A percentile compares a stretch with the other conserved stretches of the same genome.
phyloP scores from a whole-genome alignment of 2,113 vertebrate species.

The Vanacampus margaritifer region DNA sequence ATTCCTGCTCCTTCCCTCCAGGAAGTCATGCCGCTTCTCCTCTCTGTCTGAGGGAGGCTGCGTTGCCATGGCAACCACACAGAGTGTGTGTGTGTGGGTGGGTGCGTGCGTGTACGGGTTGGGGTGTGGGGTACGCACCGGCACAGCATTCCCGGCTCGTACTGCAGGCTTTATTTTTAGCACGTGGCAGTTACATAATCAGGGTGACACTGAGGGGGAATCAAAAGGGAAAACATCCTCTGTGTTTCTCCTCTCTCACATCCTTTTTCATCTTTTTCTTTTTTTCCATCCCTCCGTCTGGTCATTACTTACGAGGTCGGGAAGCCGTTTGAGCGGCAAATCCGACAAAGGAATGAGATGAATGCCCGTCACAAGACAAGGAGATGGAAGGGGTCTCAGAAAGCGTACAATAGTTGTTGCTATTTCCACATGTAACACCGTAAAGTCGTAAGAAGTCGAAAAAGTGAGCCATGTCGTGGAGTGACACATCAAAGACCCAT shows the following conservation, averaged over 20 bases:
- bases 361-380: neutral
- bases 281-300: neutral
- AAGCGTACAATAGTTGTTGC: neutral
- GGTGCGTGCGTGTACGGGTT: neutral
- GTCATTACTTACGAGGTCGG: neutral
- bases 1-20: slow-evolving; percentile 5
- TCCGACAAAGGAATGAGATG: neutral
- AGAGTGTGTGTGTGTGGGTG: neutral
- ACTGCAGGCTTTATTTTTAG: slow-evolving; percentile 75
- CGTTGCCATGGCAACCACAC: neutral
- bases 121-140: neutral
- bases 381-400: neutral
- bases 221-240: slow-evolving; percentile 13
- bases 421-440: too few species aligned
- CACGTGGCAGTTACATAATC: slow-evolving; percentile 73
- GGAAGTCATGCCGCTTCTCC: slow-evolving; percentile 7
- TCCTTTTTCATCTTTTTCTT: neutral
- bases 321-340: neutral
- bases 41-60: neutral
- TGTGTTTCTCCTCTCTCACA: neutral
- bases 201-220: slow-evolving; percentile 73
- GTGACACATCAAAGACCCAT: too few species aligned
- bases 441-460: too few species aligned
- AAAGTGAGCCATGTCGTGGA: too few species aligned
- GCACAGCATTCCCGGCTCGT: neutral